A percentile compares a stretch with the other conserved stretches of the same genome.
phyloP scores from a whole-genome alignment of 2,888 invertebrate genomes.

The Lithophane leautieri region DNA sequence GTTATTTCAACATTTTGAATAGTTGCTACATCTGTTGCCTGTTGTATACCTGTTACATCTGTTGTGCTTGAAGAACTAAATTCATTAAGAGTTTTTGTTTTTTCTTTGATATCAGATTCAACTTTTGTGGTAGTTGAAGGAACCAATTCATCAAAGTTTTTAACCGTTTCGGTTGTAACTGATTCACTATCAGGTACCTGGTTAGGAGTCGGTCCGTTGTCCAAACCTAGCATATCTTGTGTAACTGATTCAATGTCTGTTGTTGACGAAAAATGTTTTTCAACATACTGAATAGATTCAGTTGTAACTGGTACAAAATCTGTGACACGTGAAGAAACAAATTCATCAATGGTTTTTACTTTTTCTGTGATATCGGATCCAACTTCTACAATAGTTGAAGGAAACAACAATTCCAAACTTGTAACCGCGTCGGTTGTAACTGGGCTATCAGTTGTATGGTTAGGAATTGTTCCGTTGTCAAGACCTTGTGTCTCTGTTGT shows the following conservation, averaged over 20 bases:
- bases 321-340: conserved; percentile 1
- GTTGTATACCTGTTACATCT: conserved; percentile 1
- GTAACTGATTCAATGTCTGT: background rate
- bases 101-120: conserved; percentile 22
- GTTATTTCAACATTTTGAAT: conserved; percentile 18
- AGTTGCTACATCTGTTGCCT: conserved; percentile 2
- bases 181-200: conserved; percentile 8
- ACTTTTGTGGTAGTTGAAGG: background rate
- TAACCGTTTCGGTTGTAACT: background rate
- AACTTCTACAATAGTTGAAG: conserved; percentile 9
- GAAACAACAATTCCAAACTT: background rate
- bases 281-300: background rate
- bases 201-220: background rate
- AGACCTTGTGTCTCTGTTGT: background rate
- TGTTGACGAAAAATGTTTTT: background rate
- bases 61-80: conserved; percentile 4
- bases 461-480: background rate
- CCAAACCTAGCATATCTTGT: background rate
- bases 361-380: conserved; percentile 3
- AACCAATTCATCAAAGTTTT: background rate
- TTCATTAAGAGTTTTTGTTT: background rate
- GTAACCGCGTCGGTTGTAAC: background rate
- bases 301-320: background rate
- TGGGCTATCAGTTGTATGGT: conserved; percentile 1
- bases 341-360: background rate